Conservation (phyloP, 2,113 vertebrate genomes). For the Terrapene triunguis region DNA sequence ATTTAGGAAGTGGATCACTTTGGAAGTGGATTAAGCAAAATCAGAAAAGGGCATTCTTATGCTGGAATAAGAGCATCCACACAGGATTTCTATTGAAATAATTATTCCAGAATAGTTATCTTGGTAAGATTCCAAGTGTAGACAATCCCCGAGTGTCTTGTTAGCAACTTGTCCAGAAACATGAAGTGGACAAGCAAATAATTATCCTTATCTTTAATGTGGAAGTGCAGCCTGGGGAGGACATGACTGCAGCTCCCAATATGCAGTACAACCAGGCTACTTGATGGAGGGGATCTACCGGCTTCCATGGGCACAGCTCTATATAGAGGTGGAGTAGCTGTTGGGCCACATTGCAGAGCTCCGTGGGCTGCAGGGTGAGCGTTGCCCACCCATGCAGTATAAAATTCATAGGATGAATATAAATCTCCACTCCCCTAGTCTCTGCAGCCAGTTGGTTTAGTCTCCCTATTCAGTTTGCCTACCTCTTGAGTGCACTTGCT, state of each 20-base stretch:
- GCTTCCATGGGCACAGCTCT: accelerated
- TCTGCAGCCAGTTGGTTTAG: conserved; percentile 48
- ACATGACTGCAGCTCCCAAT: accelerated
- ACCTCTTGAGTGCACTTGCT: conserved; percentile 53
- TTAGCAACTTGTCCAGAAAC: conserved; percentile 16
- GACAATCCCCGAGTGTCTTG: not conserved
- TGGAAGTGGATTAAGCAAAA: not conserved
- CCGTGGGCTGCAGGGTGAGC: not conserved
- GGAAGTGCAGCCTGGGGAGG: not conserved
- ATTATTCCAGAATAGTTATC: conserved; percentile 1
- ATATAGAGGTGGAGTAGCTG: not conserved
- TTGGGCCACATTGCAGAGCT: not conserved
- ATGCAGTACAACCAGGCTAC: not conserved
- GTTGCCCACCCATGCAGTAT: not conserved
- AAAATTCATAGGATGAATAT: conserved; percentile 57
- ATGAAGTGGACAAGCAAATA: not conserved
- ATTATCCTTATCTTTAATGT: not conserved
- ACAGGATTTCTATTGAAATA: not conserved
- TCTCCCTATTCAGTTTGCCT: conserved; percentile 55
- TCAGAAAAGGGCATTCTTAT: not conserved
- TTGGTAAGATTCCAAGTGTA: conserved; percentile 31
- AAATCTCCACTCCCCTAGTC: conserved; percentile 45
- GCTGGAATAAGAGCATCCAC: not conserved
- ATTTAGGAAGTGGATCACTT: not conserved
- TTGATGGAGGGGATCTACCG: not conserved